Evolutionary conservation across 2,888 invertebrate genomes (phyloP), one percentile per base, ranked within the genome.

Genomic region (Eupithecia subfuscata): DNA sequence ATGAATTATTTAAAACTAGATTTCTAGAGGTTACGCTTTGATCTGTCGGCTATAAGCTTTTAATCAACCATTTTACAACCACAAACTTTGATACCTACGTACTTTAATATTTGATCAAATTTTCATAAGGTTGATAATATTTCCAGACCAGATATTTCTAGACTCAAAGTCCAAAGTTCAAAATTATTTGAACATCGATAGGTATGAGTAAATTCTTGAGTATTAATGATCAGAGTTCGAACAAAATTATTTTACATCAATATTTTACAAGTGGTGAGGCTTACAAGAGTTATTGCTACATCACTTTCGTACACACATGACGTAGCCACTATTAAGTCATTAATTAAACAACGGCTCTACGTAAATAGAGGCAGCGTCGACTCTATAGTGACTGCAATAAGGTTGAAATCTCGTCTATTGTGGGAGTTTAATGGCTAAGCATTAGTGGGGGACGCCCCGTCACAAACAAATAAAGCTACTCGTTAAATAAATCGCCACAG

Each of bases 401-500:
- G 88, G 90, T 88, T 84, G 84, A 89, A 88, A 89, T 83, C 88
- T 84, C 81, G 82, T 79, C 87, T 87, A 87, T 86, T 83, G 79
- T 81, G 81, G 83, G 83, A 83, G 86, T 83, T 88, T 90, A 91
- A 91, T 90, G 88, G 89, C 86, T 86, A 85, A 84, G 87, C 89
- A 91, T 91, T 90, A 91, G 90, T 81, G 82, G 84, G 74, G 87
- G 88, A 85, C 85, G 85, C 85, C 85, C 85, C 84, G 87, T 86
- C 85, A 83, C 88, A 90, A 90, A 90, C 91, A 91, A 91, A 91
- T 91, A 91, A 91, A 90, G 89, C 88, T 87, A 88, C 89, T 91
- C 90, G 89, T 91, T 91, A 90, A 90, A 91, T 90, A 91, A 91
- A 92, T 91, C 90, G 89, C 88, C 87, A 83, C 88, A 89, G 88